These are phyloP conservation scores for Drosophila tristis DNA, from an alignment of 1,140 invertebrate species.

Conservation along the genomic window DNA sequence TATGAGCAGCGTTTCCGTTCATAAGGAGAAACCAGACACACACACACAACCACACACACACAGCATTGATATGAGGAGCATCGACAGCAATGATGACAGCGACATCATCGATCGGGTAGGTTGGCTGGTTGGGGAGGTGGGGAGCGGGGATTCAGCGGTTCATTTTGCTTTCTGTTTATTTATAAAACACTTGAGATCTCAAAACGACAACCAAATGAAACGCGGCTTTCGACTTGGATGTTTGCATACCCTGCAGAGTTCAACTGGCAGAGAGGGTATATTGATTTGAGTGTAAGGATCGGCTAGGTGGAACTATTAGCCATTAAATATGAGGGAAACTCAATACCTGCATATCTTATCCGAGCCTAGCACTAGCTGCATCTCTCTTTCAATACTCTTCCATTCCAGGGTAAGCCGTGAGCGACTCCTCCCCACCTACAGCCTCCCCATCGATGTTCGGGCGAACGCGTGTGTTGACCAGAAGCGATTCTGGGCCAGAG, in stretches of 20 bases:
- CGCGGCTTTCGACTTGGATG: conserved; percentile 62
- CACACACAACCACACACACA: conserved; percentile 8
- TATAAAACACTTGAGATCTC: conserved; percentile 78
- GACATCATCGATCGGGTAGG: conserved; percentile 14
- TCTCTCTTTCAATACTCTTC: no score
- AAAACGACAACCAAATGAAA: conserved; percentile 65
- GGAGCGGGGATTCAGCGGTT: conserved; percentile 22
- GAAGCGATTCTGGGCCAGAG: neutral
- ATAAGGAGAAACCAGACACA: neutral
- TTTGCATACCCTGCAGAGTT: neutral
- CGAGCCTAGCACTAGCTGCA: no score
- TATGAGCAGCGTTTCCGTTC: conserved; percentile 72
- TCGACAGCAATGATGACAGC: conserved; percentile 36
- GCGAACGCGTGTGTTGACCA: conserved; percentile 38
- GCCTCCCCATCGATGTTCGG: neutral
- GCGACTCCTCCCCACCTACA: no score
- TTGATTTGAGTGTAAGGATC: neutral
- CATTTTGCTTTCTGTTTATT: conserved; percentile 61
- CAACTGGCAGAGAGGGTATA: neutral
- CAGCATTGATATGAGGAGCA: conserved; percentile 19
- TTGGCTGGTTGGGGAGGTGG: conserved; percentile 9
- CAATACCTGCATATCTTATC: no score
- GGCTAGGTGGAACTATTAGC: no score
- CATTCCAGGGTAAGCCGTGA: neutral
- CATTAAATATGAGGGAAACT: no score